Evolutionary conservation across 2,797 vertebrate genomes (phyloP).

Genomic region (Scleropages formosus): DNA sequence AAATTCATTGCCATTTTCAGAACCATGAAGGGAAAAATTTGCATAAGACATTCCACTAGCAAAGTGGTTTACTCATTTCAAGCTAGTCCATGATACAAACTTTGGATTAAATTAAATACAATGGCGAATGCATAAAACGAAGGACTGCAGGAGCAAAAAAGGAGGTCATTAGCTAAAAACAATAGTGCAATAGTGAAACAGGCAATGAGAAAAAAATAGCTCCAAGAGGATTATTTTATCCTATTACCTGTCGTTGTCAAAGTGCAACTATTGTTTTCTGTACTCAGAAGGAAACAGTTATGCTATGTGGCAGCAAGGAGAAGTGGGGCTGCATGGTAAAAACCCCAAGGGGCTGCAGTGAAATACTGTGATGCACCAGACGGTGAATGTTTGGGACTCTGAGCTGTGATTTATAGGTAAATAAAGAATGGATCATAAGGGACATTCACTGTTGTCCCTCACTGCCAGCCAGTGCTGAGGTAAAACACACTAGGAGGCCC

Average conservation of each 20-base stretch:
- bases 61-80: not conserved
- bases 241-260: not conserved
- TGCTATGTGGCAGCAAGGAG: too few species aligned
- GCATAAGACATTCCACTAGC: too few species aligned
- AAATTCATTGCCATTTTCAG: not conserved
- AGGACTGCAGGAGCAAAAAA: not conserved
- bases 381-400: too few species aligned
- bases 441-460: too few species aligned
- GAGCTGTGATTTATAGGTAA: too few species aligned
- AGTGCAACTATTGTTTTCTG: not conserved
- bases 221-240: not conserved
- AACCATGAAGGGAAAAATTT: not conserved
- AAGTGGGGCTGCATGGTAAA: too few species aligned
- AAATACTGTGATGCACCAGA: too few species aligned
- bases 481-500: too few species aligned
- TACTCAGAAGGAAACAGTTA: too few species aligned
- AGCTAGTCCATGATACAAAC: not conserved
- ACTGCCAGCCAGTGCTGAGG: too few species aligned
- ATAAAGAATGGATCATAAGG: too few species aligned
- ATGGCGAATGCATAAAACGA: not conserved
- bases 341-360: too few species aligned
- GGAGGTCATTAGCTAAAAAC: not conserved
- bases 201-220: not conserved
- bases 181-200: not conserved
- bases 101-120: not conserved